Percentiles rank a stretch among this genome's conserved stretches.
phyloP scores from a whole-genome alignment of 2,888 invertebrate genomes.

The Parochlus steinenii region DNA sequence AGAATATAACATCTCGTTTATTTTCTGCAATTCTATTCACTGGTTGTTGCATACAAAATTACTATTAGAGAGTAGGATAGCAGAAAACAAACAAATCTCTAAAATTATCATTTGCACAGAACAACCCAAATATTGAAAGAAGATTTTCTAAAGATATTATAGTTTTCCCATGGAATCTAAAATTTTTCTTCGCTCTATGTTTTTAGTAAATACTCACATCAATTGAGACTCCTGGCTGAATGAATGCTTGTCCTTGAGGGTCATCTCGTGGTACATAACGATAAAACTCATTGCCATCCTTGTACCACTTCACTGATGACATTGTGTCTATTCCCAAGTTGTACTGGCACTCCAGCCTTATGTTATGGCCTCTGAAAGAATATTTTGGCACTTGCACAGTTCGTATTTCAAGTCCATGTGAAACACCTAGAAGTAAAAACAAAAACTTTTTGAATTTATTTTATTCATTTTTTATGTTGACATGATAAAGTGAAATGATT shows the following conservation, averaged over 20 bases:
- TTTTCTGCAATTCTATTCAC: too few species aligned
- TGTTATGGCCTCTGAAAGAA: slow-evolving; percentile 59
- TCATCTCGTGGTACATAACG: slow-evolving; percentile 67
- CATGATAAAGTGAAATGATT: too few species aligned
- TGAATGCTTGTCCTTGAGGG: slow-evolving; percentile 64
- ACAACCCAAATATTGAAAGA: slow-evolving; percentile 19
- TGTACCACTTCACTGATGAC: slow-evolving; percentile 87
- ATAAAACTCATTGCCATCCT: slow-evolving; percentile 80
- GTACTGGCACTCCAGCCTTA: slow-evolving; percentile 65
- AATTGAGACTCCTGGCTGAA: slow-evolving; percentile 63
- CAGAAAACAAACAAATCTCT: too few species aligned
- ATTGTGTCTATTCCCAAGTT: slow-evolving; percentile 65
- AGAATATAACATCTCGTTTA: too few species aligned
- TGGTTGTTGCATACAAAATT: too few species aligned
- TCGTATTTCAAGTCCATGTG: slow-evolving; percentile 46
- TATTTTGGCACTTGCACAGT: slow-evolving; percentile 68
- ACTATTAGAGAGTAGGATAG: too few species aligned
- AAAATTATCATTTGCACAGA: too few species aligned
- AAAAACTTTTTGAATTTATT: background rate
- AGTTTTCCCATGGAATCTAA: slow-evolving; percentile 3
- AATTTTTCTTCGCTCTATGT: slow-evolving; percentile 10
- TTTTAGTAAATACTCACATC: slow-evolving; percentile 80
- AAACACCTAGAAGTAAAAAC: slow-evolving; percentile 28
- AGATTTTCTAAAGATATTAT: slow-evolving; percentile 6
- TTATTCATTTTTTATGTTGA: too few species aligned